Evolutionary conservation across 2,888 invertebrate species (phyloP), one percentile per base, ranked within the genome.

Genomic region (Andrena fulva): DNA sequence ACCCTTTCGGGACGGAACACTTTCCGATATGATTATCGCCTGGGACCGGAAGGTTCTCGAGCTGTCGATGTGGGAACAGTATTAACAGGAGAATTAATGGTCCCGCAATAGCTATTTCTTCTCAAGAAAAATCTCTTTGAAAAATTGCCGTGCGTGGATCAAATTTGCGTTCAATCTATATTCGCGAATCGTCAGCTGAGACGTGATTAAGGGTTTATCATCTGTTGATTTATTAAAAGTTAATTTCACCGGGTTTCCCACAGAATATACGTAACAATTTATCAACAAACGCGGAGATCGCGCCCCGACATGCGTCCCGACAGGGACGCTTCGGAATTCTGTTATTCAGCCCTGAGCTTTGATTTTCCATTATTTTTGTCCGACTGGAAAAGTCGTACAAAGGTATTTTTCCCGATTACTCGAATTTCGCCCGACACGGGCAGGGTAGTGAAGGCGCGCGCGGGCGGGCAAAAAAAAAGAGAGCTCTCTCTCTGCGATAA

Each of bases 401-500:
- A 62, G 35, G 62, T 20, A 62, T 59, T 35, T 59, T 33, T 42
- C 31, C 12, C 42, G 29, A 70, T 59, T 59, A 59, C 33, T 20
- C 59, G 59, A 70, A 70, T 59, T 59, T 20, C 7, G 42, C 12
- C 6, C 4, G n/a, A 20, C 29, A n/a, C 42, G 29, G n/a, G 8
- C 56, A 16, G 6, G 0, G 10, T 29, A 42, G 42, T 48, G 56
- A 27, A 48, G 42, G 59, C 29, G 42, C n/a, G 42, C 2, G 6
- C 16, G 27, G 27, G 16, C 12, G 4, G 2, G 20, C 10, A 4
- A 4, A 27, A 6, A 59, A 59, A 68, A 60, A 27, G n/a, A 31
- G 50, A 24, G 24, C 12, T 0, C 35, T 6, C 12, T 0, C 35
- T 6, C 48, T 24, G 64, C 63, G 52, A 74, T 67, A 66, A 75